Percentiles rank a stretch among this genome's conserved stretches.
Conservation (phyloP, 2,113 vertebrate genomes). For the Guaruba guarouba region DNA sequence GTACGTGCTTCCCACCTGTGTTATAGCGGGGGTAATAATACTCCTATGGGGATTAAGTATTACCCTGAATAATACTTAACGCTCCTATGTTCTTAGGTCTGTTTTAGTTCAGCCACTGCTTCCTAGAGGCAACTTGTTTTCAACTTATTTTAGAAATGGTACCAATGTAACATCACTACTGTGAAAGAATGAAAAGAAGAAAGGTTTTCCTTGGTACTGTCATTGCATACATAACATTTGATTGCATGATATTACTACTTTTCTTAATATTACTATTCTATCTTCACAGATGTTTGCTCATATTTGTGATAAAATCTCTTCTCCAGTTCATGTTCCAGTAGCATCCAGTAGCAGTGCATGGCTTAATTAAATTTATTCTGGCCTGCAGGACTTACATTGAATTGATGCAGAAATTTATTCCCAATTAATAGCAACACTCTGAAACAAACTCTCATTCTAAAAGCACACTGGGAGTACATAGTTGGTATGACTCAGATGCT, state of each 20-base stretch:
- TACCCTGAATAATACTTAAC: background rate
- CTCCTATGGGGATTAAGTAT: background rate
- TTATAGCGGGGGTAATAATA: background rate
- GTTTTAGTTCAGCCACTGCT: background rate
- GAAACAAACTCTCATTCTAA: background rate
- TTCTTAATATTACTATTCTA: background rate
- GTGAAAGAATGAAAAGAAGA: background rate
- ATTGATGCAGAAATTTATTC: background rate
- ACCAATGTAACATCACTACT: background rate
- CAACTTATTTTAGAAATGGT: background rate
- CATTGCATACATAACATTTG: background rate
- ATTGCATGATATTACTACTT: background rate
- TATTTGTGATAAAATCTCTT: background rate
- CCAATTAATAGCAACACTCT: background rate
- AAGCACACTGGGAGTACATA: background rate
- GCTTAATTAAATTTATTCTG: background rate
- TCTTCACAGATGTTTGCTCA: background rate
- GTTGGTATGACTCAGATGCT: background rate
- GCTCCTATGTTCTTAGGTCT: background rate
- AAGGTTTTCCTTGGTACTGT: background rate
- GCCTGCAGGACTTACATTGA: background rate
- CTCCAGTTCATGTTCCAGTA: background rate
- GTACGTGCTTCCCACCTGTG: background rate
- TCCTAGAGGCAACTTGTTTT: background rate
- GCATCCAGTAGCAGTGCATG: background rate